These are phyloP conservation scores for Drosophila leontia DNA, from an alignment of 1,140 invertebrate species.

Conservation along the genomic window DNA sequence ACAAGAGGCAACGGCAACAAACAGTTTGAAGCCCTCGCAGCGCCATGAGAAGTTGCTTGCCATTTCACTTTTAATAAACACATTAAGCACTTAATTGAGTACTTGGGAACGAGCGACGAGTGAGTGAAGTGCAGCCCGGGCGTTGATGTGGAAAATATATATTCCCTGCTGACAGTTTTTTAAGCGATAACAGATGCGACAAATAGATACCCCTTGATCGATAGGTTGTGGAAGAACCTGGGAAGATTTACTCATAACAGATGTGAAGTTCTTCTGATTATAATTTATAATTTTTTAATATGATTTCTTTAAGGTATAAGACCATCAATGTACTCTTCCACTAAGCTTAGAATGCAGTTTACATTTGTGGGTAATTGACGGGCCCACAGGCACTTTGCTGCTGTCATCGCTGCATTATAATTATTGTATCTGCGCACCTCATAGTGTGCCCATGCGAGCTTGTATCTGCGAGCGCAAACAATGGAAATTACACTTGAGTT, in stretches of 20 bases:
- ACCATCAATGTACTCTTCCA: not conserved
- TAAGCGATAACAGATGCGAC: not conserved
- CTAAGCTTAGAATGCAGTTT: conserved; percentile 18
- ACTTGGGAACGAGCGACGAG: conserved; percentile 37
- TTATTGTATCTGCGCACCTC: conserved; percentile 40
- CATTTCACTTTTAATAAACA: conserved; percentile 81
- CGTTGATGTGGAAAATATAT: conserved; percentile 21
- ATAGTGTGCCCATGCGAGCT: conserved; percentile 19
- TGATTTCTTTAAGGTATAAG: not conserved
- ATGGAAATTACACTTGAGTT: conserved; percentile 77
- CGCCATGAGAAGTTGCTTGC: conserved; percentile 59
- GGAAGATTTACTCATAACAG: not conserved
- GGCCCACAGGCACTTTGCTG: not conserved
- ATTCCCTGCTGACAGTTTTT: conserved; percentile 19
- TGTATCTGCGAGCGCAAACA: conserved; percentile 59
- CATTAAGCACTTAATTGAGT: conserved; percentile 75
- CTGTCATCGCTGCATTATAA: conserved; percentile 47
- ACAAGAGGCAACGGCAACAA: conserved; percentile 8
- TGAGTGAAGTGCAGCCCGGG: conserved; percentile 3
- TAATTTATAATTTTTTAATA: not conserved
- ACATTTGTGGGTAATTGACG: conserved; percentile 49
- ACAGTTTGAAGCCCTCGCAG: conserved; percentile 15
- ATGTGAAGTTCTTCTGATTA: not conserved
- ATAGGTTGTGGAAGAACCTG: not conserved
- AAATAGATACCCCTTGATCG: not conserved